Percentiles rank a stretch among this genome's conserved stretches.
Evolutionary conservation across 2,888 invertebrate species (phyloP).

Genomic region (Nebria brevicollis): DNA sequence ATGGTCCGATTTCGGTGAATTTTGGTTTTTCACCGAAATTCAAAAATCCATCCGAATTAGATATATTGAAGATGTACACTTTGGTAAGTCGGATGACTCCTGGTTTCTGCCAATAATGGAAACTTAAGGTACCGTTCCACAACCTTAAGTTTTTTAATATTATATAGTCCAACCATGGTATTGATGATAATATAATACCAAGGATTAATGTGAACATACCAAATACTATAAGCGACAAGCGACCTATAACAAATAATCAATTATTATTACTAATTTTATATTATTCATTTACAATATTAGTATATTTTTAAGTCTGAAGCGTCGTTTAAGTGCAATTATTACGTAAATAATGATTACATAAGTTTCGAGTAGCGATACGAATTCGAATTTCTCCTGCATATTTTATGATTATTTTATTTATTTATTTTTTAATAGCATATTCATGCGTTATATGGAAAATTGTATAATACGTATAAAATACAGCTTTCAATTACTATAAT

Average conservation of each 20-base stretch:
- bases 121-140: constrained; percentile 86
- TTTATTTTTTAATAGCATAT: neutral
- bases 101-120: constrained; percentile 89
- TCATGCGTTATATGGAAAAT: neutral
- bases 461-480: too few relatives aligned
- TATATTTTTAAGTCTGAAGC: neutral
- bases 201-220: constrained; percentile 82
- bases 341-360: neutral
- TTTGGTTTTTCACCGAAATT: constrained; percentile 81
- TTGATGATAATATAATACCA: constrained; percentile 83
- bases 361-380: neutral
- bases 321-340: neutral
- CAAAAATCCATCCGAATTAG: constrained; percentile 84
- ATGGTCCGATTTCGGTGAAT: constrained; percentile 85
- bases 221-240: constrained; percentile 80
- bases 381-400: neutral
- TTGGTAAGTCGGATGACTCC: constrained; percentile 85
- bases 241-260: constrained; percentile 70
- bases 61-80: constrained; percentile 90
- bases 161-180: constrained; percentile 89
- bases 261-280: neutral
- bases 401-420: neutral
- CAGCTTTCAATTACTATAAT: too few relatives aligned
- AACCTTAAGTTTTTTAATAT: constrained; percentile 78
- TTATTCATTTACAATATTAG: too few relatives aligned